Percentiles rank a stretch among this genome's conserved stretches.
phyloP scores from a whole-genome alignment of 2,797 vertebrate genomes.

The Scolopax rusticola region DNA sequence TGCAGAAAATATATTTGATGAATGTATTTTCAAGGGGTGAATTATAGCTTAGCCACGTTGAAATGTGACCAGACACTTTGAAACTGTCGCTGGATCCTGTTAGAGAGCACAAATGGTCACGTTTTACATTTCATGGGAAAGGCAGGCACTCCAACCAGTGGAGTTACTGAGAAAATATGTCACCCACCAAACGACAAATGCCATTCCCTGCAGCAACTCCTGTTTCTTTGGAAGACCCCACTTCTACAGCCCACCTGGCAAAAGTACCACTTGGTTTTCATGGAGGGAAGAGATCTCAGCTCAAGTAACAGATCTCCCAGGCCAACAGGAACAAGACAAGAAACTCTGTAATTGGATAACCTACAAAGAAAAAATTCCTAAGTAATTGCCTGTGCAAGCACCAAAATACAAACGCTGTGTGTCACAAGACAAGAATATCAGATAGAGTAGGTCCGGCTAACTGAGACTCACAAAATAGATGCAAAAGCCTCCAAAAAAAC shows the following conservation, averaged over 20 bases:
- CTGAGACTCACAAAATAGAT: neutral
- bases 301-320: neutral
- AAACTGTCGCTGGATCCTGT: neutral
- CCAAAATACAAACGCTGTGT: neutral
- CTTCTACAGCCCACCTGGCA: neutral
- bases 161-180: neutral
- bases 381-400: neutral
- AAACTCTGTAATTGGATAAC: neutral
- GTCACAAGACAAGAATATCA: neutral
- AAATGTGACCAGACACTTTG: constrained; percentile 61
- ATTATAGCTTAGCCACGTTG: neutral
- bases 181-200: neutral
- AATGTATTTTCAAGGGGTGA: constrained; percentile 20
- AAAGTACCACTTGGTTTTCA: neutral
- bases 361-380: neutral
- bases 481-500: neutral
- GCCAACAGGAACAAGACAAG: neutral
- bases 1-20: constrained; percentile 46
- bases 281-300: neutral
- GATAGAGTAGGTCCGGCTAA: no score
- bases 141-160: neutral
- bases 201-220: neutral
- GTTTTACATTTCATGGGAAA: constrained; percentile 46
- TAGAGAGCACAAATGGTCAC: neutral
- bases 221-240: neutral